Evolutionary conservation across 2,113 vertebrate genomes (phyloP), one percentile per base, ranked within the genome.

Genomic region (Artemisiospiza belli): DNA sequence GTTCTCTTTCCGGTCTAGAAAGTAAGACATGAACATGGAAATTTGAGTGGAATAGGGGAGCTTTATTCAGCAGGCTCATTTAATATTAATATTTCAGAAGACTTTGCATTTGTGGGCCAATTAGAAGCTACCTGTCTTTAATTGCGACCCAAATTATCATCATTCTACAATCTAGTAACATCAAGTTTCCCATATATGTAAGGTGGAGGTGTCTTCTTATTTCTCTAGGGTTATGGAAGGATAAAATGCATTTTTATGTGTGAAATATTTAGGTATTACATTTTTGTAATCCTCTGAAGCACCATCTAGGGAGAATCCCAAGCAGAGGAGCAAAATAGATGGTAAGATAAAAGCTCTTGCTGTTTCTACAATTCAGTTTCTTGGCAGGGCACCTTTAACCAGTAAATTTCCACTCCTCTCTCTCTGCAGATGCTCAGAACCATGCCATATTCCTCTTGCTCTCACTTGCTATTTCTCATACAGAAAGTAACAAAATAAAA

Each of bases 351-450:
- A 87, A 87, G 35, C 51, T 91, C 78, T 90, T 61, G 54, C 74
- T 79, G 87, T 76, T 96, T 55, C 70, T 92, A 67, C 62, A 62
- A 51, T 91, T 96, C 87, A 87, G 59, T 85, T 90, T 91, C 78
- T 79, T 69, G 67, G 74, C 84, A 77, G 84, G 74, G 6, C 30
- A 54, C 27, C 46, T 85, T 87, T 92, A 85, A 58, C 62, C 70
- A 79, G 62, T 82, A 68, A 94, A 91, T 95, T 92, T 95, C 58
- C 55, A 85, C 58, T 79, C 43, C 30, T 92, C 47, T 82, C 1
- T 55, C 84, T 73, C 93, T 69, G 72, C 75, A 89, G 84, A 74
- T 95, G 55, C 73, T 91, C 59, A 82, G 54, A 94, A 76, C 51
- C 30, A 20, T 69, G 31, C 46, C 33, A 55, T 85, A 87, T 95